Conservation (phyloP, 2,113 vertebrate species). For the Orthonyx spaldingii region DNA sequence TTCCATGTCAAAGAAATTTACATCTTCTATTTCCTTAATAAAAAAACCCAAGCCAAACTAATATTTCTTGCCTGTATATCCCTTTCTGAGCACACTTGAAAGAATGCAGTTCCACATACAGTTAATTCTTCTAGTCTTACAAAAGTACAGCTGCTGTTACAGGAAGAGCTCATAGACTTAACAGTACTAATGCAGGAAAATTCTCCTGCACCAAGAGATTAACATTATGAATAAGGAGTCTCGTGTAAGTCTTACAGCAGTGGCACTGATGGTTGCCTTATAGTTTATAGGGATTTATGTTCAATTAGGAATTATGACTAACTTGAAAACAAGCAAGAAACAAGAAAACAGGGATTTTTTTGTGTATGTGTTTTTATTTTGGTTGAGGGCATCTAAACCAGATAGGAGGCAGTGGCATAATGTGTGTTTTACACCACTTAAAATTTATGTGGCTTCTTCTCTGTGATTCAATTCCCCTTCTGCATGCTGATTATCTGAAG, state of each 20-base stretch:
- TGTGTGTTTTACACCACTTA: neutral
- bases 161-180: slow-evolving; percentile 23
- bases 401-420: neutral
- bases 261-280: neutral
- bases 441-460: neutral
- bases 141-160: neutral
- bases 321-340: neutral
- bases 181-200: neutral
- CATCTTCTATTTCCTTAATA: neutral
- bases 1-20: neutral
- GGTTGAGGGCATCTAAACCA: neutral
- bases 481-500: neutral
- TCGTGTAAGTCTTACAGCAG: neutral
- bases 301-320: neutral
- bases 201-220: neutral
- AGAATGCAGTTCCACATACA: neutral
- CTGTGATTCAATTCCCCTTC: neutral
- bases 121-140: neutral
- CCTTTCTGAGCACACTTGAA: neutral
- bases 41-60: neutral
- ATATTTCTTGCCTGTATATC: neutral
- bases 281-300: neutral
- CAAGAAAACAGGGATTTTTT: neutral
- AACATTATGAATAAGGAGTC: neutral
- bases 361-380: neutral